These are phyloP conservation scores for Rhorus exstirpatorius DNA, from an alignment of 2,888 invertebrate genomes.

Conservation along the genomic window DNA sequence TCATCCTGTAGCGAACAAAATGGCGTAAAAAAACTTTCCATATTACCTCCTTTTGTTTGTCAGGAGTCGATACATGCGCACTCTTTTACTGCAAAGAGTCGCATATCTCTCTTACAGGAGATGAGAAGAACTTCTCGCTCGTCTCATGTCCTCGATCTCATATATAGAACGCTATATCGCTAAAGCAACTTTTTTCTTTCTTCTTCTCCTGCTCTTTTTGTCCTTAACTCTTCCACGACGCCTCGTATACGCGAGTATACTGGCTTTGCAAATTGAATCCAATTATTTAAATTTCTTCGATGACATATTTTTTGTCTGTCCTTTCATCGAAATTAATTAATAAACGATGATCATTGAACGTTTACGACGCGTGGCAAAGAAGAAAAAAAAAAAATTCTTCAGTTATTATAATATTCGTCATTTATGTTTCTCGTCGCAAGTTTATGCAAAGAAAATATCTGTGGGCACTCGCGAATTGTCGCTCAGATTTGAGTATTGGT, in stretches of 20 bases:
- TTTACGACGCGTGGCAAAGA: conserved; percentile 1
- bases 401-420: conserved; percentile 37
- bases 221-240: conserved; percentile 8
- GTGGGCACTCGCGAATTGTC: conserved; percentile 27
- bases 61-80: not conserved
- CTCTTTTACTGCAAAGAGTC: conserved; percentile 7
- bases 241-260: not conserved
- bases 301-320: conserved; percentile 36
- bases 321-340: conserved; percentile 41
- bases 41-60: not conserved
- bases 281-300: conserved; percentile 52
- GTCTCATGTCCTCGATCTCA: conserved; percentile 78
- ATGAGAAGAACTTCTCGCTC: conserved; percentile 67
- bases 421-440: conserved; percentile 27
- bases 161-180: conserved; percentile 70
- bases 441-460: conserved; percentile 47
- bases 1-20: conserved; percentile 2
- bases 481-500: not conserved
- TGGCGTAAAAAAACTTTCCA: not conserved
- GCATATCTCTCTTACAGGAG: conserved; percentile 38
- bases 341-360: conserved; percentile 45
- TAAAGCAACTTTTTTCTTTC: conserved; percentile 34
- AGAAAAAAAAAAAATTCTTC: conserved; percentile 1
- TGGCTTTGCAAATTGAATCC: conserved; percentile 54
- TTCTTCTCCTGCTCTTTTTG: not conserved